Evolutionary conservation across 2,888 invertebrate genomes (phyloP).

Genomic region (Machimus atricapillus): DNA sequence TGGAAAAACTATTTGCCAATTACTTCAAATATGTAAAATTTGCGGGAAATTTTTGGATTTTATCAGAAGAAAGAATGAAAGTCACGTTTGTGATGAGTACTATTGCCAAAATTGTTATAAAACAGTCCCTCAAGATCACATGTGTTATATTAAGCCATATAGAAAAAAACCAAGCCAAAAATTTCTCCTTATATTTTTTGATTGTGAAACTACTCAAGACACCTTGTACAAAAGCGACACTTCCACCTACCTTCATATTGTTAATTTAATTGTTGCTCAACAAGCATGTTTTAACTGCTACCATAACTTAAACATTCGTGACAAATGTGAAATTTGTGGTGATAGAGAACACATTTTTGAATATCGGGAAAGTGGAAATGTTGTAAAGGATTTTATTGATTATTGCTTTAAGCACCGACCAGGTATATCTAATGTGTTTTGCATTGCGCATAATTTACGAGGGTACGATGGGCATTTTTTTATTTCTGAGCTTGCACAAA

Average conservation of each 20-base stretch:
- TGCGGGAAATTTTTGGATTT: not conserved
- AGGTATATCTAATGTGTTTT: not conserved
- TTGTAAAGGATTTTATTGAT: not conserved
- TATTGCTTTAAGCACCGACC: not conserved
- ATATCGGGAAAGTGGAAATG: not conserved
- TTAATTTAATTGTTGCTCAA: not conserved
- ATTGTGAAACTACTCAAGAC: not conserved
- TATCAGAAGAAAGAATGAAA: not conserved
- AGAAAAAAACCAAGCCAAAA: too few relatives aligned
- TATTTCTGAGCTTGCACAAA: slow-evolving; percentile 14
- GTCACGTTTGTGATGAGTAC: not conserved
- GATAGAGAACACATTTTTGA: not conserved
- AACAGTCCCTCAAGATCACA: not conserved
- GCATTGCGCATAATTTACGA: slow-evolving; percentile 29
- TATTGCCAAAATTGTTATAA: not conserved
- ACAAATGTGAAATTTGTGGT: not conserved
- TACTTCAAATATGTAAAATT: slow-evolving; percentile 3
- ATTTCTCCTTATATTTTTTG: not conserved
- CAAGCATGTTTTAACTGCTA: not conserved
- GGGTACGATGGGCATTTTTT: slow-evolving; percentile 20
- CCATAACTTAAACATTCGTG: not conserved
- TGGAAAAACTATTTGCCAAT: not conserved
- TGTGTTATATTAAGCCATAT: too few relatives aligned
- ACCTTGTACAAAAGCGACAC: not conserved
- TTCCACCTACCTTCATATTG: not conserved